Evolutionary conservation across 2,888 invertebrate species (phyloP), one percentile per base, ranked within the genome.

Genomic region (Dione juno): DNA sequence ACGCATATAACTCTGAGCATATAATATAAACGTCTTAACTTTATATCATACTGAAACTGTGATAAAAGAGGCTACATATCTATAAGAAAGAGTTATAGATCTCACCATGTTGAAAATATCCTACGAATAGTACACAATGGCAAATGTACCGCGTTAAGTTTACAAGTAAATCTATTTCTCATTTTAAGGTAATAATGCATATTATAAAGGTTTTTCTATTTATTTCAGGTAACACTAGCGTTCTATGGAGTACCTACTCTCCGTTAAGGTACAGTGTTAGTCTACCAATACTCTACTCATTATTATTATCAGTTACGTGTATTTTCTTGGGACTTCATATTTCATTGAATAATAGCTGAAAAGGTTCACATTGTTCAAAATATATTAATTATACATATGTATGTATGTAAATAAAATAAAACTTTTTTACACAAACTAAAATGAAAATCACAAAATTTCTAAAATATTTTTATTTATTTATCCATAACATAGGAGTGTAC

Each of bases 141-240:
- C 74, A 74, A 74, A 75, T 73, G 78, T 77, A 75, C 73, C 79
- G 74, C n/a, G n/a, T 79, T 76, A 78, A 79, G 73, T 79, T 78
- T 77, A 77, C 75, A 77, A 76, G 75, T 73, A 19, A 52, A 74
- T 66, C 71, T 74, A 77, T 78, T 76, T 76, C 76, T 76, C 69
- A 77, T 80, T 79, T 77, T 78, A 76, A 75, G 72, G 72, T 73
- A 65, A 75, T 77, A 76, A 78, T 76, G 73, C 78, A 74, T 68
- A 75, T 74, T 74, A 76, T 81, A 80, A 78, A 73, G 69, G 72
- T 68, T 72, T 75, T 74, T 76, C 78, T 66, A 74, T 74, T 69
- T 80, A 73, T 81, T 81, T 61, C 81, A 82, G 81, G 80, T 82
- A 80, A 80, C 66, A 50, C 9, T 13, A 50, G 19, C 50, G 16